These are phyloP conservation scores for Mirounga angustirostris DNA, from an alignment of 2,113 vertebrate genomes.

Conservation along the genomic window DNA sequence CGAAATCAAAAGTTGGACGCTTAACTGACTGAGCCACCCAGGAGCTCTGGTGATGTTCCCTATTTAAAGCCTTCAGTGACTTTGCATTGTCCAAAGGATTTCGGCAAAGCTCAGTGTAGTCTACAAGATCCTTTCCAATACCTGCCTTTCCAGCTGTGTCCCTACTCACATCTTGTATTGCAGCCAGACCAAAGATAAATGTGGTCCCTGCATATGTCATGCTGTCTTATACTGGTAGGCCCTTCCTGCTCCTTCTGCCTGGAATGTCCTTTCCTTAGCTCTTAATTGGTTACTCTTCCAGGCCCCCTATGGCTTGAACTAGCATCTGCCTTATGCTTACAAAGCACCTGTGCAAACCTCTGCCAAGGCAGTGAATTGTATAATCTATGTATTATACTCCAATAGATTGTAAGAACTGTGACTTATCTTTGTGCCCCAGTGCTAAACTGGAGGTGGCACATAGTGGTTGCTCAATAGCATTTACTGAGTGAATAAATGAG, in stretches of 20 bases:
- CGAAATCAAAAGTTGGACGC: not conserved
- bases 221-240: not conserved
- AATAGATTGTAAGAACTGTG: not conserved
- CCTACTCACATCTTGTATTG: not conserved
- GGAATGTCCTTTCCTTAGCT: not conserved
- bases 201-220: not conserved
- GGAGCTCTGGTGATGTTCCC: not conserved
- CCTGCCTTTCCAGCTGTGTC: not conserved
- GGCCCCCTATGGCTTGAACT: not conserved
- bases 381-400: not conserved
- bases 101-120: not conserved
- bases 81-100: not conserved
- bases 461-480: not conserved
- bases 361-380: not conserved
- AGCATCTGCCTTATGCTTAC: not conserved
- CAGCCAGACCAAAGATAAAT: not conserved
- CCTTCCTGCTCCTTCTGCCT: not conserved
- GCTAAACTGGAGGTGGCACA: not conserved
- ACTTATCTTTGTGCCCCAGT: not conserved
- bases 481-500: not conserved
- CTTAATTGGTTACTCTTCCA: not conserved
- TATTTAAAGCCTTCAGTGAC: not conserved
- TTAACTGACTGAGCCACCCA: not conserved
- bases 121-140: not conserved
- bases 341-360: not conserved